phyloP scores from a whole-genome alignment of 2,113 vertebrate species.

The Cariama cristata region DNA sequence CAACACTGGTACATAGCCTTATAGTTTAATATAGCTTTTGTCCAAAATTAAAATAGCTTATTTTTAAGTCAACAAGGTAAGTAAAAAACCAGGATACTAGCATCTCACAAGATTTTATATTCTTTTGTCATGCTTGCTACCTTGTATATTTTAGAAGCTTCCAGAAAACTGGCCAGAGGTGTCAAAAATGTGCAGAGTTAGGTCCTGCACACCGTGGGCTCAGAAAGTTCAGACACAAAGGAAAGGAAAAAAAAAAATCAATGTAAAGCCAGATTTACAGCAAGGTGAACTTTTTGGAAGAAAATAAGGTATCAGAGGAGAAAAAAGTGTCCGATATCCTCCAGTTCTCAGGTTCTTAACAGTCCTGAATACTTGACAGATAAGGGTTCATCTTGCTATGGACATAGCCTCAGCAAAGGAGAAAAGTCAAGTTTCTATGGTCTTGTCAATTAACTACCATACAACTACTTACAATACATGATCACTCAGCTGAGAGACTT shows the following conservation, averaged over 20 bases:
- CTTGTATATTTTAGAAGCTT: neutral
- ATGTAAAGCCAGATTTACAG: neutral
- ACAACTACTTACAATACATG: neutral
- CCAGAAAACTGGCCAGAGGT: neutral
- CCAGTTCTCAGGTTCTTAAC: neutral
- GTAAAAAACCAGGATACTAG: neutral
- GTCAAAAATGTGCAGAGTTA: neutral
- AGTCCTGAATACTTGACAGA: neutral
- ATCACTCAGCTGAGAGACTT: neutral
- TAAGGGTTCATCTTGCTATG: neutral
- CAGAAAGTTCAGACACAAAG: neutral
- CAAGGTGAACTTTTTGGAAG: neutral
- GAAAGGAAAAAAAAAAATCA: rapidly evolving
- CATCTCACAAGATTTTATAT: neutral
- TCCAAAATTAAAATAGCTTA: neutral
- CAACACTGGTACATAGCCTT: neutral
- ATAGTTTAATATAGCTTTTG: neutral
- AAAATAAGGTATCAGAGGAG: neutral
- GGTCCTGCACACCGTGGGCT: neutral
- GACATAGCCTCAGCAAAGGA: neutral
- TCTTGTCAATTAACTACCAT: neutral
- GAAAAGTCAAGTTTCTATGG: neutral
- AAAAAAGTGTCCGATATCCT: neutral
- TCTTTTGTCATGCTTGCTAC: neutral
- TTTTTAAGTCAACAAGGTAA: neutral